A percentile compares a stretch with the other conserved stretches of the same genome.
Conservation (phyloP, 1,140 invertebrate species). For the Asobara japonica region DNA sequence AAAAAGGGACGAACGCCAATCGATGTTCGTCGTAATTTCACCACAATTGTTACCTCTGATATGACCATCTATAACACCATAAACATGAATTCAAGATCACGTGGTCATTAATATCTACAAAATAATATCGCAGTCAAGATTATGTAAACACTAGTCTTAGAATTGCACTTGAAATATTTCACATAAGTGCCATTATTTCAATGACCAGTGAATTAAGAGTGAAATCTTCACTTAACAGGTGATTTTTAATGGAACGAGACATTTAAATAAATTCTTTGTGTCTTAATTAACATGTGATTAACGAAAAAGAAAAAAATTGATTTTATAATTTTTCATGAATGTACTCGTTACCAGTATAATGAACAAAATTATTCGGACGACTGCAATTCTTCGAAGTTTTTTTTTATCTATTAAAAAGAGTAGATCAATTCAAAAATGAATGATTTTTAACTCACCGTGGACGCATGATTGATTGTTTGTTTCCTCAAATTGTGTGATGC, state of each 20-base stretch:
- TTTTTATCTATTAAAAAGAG: not conserved
- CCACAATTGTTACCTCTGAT: no score
- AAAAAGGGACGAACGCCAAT: no score
- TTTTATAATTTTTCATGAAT: not conserved
- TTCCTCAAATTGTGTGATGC: slow-evolving; percentile 1
- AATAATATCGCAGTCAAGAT: not conserved
- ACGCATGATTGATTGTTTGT: not conserved
- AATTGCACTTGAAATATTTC: not conserved
- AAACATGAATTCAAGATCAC: not conserved
- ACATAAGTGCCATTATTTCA: not conserved
- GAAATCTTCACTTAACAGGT: not conserved
- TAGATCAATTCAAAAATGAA: not conserved
- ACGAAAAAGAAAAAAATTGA: no score
- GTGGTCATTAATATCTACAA: not conserved
- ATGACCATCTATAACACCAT: not conserved
- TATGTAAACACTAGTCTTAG: not conserved
- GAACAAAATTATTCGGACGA: not conserved
- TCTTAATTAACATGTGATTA: no score
- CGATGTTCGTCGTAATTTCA: no score
- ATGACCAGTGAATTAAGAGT: not conserved
- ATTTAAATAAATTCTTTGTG: no score
- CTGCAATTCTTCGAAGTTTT: not conserved
- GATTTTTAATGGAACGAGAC: not conserved
- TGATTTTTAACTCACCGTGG: not conserved
- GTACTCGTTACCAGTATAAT: not conserved